These are phyloP conservation scores for Parauchenoglanis punctatus DNA, from an alignment of 2,797 vertebrate species.

Conservation along the genomic window DNA sequence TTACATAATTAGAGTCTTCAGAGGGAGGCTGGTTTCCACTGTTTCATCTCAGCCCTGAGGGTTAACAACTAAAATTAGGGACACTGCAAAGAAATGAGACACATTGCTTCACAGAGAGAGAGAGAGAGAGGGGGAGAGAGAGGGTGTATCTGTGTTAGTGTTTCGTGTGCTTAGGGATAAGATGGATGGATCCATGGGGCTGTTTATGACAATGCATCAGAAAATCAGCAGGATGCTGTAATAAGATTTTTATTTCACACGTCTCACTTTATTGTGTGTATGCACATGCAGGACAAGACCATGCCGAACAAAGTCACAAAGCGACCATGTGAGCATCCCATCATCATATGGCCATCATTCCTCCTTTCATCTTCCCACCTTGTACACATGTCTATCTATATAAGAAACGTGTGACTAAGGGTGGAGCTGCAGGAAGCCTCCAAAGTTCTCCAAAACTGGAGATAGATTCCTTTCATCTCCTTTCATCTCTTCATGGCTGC, in stretches of 20 bases:
- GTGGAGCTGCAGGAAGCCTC: background rate
- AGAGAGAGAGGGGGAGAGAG: background rate
- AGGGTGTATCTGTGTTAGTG: background rate
- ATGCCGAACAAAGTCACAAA: background rate
- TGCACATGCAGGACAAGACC: background rate
- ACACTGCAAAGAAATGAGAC: slow-evolving; percentile 15
- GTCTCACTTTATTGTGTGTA: background rate
- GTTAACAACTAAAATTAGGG: slow-evolving; percentile 60
- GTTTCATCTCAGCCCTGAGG: slow-evolving; percentile 58
- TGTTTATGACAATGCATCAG: slow-evolving; percentile 12
- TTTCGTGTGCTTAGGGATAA: background rate
- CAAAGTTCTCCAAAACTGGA: background rate
- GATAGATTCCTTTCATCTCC: background rate
- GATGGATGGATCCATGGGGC: background rate
- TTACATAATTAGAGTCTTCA: slow-evolving; percentile 68
- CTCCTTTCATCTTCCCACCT: background rate
- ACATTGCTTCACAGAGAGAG: background rate
- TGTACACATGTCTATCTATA: background rate
- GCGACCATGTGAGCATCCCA: background rate
- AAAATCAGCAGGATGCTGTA: background rate
- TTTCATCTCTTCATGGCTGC: background rate
- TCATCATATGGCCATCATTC: background rate
- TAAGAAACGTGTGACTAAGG: background rate
- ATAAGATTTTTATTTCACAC: background rate
- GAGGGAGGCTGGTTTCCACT: slow-evolving; percentile 42